Evolutionary conservation across 1,140 invertebrate species (phyloP), one percentile per base, ranked within the genome.

Genomic region (Cyclina sinensis): DNA sequence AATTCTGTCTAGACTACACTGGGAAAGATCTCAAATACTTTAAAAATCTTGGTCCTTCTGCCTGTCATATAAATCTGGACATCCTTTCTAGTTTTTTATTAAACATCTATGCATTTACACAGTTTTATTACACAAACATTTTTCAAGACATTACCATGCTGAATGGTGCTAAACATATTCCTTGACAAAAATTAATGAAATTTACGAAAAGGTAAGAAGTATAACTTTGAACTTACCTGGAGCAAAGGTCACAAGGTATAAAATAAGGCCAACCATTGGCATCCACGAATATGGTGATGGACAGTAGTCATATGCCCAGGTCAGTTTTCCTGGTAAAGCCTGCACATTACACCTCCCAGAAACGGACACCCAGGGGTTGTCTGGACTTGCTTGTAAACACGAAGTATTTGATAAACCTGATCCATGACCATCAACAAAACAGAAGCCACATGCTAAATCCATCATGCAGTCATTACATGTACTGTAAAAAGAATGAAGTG

Each of bases 181-280:
- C n/a, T n/a, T n/a, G n/a, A n/a, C n/a, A n/a, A n/a, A n/a, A n/a
- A n/a, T n/a, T n/a, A n/a, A n/a, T n/a, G n/a, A n/a, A n/a, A n/a
- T n/a, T n/a, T n/a, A n/a, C n/a, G n/a, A n/a, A n/a, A n/a, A n/a
- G n/a, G n/a, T n/a, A n/a, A n/a, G n/a, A n/a, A n/a, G n/a, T n/a
- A n/a, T n/a, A n/a, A n/a, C n/a, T n/a, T n/a, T n/a, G n/a, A n/a
- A 43, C 90, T 90, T 92, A 96, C 96, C 96, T 91, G 96, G 96
- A 68, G 96, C 96, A 94, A 96, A 96, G 80, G 95, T 96, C 54
- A 96, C 92, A 32, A 96, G 93, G 90, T 96, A 96, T 12, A 96
- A 79, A 37, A 95, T 92, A 27, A 97, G 92, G n/a, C 96, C 96
- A 30, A 96, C 86, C 85, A 97, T 94, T 2, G 95, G 95, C 91